phyloP scores from a whole-genome alignment of 2,888 invertebrate species.

The Mythimna loreyi region DNA sequence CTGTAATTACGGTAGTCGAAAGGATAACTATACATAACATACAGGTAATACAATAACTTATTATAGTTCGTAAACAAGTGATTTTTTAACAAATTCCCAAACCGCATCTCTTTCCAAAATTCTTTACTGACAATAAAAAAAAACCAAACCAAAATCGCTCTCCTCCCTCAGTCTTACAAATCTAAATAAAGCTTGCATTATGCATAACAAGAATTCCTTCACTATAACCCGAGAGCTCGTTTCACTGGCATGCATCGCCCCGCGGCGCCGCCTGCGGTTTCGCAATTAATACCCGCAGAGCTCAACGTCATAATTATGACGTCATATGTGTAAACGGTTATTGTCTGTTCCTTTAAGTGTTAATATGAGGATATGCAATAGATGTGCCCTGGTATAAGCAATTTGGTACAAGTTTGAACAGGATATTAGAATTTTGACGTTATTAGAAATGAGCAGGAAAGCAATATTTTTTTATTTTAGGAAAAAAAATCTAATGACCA shows the following conservation, averaged over 20 bases:
- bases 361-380: background rate
- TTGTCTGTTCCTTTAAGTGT: conserved; percentile 27
- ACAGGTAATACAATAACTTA: no score
- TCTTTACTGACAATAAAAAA: background rate
- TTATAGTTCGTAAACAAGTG: no score
- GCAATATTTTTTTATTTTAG: no score
- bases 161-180: background rate
- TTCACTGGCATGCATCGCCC: conserved; percentile 37
- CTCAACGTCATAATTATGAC: conserved; percentile 41
- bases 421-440: no score
- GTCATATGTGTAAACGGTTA: conserved; percentile 29
- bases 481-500: no score
- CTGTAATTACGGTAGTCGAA: no score
- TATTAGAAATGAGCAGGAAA: no score
- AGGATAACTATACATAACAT: no score
- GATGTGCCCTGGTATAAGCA: background rate
- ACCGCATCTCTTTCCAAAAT: background rate
- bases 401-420: no score
- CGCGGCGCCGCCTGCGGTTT: conserved; percentile 44
- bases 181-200: conserved; percentile 42
- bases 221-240: conserved; percentile 24
- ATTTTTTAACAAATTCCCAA: no score
- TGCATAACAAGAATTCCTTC: conserved; percentile 44
- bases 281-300: conserved; percentile 53
- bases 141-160: background rate